Evolutionary conservation across 1,140 invertebrate genomes (phyloP).

Genomic region (Marisa cornuarietis): DNA sequence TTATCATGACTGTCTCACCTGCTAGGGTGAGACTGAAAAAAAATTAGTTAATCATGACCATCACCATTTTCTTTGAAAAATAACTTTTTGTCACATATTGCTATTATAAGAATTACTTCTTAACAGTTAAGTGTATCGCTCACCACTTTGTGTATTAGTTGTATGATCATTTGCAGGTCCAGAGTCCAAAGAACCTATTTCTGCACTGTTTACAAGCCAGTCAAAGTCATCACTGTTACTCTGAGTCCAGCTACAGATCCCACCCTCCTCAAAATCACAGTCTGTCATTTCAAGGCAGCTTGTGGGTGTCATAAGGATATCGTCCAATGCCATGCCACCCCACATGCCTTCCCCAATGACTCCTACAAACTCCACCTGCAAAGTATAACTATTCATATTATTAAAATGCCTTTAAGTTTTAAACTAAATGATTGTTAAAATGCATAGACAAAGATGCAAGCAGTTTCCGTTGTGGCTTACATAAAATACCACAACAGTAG

Average conservation of each 20-base stretch:
- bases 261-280: conserved; percentile 59
- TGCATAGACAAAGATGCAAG: too few relatives aligned
- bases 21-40: too few relatives aligned
- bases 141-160: conserved; percentile 44
- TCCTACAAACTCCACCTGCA: conserved; percentile 48
- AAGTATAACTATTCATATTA: neutral
- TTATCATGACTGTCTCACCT: too few relatives aligned
- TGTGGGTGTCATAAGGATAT: conserved; percentile 43
- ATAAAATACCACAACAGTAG: too few relatives aligned
- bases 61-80: too few relatives aligned
- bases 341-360: conserved; percentile 37
- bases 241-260: conserved; percentile 53
- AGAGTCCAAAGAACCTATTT: conserved; percentile 30
- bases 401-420: too few relatives aligned
- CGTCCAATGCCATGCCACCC: conserved; percentile 61
- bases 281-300: conserved; percentile 39
- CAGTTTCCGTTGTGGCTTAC: too few relatives aligned
- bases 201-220: conserved; percentile 48
- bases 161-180: conserved; percentile 61
- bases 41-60: too few relatives aligned
- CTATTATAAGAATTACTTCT: too few relatives aligned
- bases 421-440: too few relatives aligned
- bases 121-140: neutral
- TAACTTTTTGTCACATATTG: too few relatives aligned
- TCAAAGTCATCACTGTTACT: conserved; percentile 41